Conservation (phyloP, 2,113 vertebrate genomes). For the Oxyura jamaicensis region DNA sequence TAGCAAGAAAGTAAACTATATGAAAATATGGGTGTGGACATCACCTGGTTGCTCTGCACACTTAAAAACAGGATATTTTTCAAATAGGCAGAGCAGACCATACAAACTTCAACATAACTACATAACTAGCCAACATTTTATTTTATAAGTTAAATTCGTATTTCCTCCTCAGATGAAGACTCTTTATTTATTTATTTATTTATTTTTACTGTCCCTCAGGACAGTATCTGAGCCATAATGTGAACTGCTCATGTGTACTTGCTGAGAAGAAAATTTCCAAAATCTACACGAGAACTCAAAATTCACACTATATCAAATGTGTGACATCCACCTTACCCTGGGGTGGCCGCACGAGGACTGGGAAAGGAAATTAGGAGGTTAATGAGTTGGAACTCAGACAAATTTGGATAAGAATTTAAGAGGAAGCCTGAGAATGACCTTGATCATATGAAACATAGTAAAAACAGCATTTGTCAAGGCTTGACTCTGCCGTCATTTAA, state of each 20-base stretch:
- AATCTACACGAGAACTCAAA: neutral
- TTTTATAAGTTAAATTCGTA: neutral
- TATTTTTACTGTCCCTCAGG: neutral
- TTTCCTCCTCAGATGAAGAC: neutral
- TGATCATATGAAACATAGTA: neutral
- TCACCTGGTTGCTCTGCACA: neutral
- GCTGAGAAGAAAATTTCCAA: neutral
- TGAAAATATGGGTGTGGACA: neutral
- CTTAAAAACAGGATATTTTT: neutral
- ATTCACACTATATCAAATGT: neutral
- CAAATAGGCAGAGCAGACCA: neutral
- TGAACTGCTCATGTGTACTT: neutral
- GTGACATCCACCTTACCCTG: constrained; percentile 17
- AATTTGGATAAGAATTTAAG: neutral
- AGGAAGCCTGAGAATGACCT: constrained; percentile 8
- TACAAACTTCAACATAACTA: fast-evolving
- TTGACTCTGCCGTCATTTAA: neutral
- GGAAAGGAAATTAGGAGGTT: constrained; percentile 46
- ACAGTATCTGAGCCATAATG: neutral
- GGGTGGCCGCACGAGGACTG: neutral
- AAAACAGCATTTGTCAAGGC: neutral
- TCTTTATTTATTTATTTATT: neutral
- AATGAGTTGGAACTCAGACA: constrained; percentile 46
- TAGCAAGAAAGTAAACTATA: neutral
- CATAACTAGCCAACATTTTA: fast-evolving